phyloP scores from a whole-genome alignment of 2,113 vertebrate genomes.

The Eclectus roratus region DNA sequence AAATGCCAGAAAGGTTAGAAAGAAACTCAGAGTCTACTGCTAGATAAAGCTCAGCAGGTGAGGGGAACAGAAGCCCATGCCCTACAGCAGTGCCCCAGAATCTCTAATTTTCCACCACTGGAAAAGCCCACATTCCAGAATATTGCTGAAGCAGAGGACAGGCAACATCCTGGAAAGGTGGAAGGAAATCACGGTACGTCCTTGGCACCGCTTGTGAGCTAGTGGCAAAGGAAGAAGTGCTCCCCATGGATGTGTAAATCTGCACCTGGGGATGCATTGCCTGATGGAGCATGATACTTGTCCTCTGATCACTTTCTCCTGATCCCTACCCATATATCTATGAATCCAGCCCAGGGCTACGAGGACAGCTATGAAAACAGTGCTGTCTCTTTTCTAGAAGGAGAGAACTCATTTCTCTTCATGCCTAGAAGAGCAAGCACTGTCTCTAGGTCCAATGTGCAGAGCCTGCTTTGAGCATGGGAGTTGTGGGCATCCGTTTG shows the following conservation, averaged over 20 bases:
- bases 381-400: neutral
- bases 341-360: neutral
- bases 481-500: neutral
- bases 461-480: neutral
- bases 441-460: neutral
- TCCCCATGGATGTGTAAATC: neutral
- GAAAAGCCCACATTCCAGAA: neutral
- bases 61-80: neutral
- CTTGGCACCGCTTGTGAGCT: fast-evolving
- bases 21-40: neutral
- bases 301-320: neutral
- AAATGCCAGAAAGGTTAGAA: neutral
- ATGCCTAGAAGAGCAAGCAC: neutral
- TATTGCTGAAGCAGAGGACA: fast-evolving
- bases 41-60: no score
- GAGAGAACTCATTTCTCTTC: neutral
- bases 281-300: fast-evolving
- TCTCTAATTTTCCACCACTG: neutral
- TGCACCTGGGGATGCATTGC: fast-evolving
- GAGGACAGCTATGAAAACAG: neutral
- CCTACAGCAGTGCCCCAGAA: neutral
- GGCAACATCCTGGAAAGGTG: neutral
- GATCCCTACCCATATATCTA: neutral
- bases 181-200: neutral
- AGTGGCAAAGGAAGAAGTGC: fast-evolving